Base-by-base conservation (phyloP, 2,113 vertebrate species). In the Maccullochella peelii region DNA sequence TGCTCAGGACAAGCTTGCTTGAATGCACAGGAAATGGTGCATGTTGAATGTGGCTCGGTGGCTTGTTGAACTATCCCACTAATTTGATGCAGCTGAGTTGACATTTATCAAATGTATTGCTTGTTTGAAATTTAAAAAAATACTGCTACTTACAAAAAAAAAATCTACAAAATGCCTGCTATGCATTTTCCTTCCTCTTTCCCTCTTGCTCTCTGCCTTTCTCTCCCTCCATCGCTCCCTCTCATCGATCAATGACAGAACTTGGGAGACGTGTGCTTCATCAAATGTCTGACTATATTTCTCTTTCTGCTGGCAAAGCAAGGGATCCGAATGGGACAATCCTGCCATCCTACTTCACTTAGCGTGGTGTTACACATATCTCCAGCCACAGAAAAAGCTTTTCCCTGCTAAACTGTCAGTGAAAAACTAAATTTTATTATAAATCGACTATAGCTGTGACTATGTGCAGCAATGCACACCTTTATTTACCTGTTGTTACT, bases 211-310 rank as follows among this genome's bases (percentile, higher is more conserved):
- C 66, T 23, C 66, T 23, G 69, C 84, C 82, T 59, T 67, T 66
- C 76, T 70, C 81, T 86, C 68, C 82, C 79, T 82, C 92, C n/a
- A 6, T 58, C n/a, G 25, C 66, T 36, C 33, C 49, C 88, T 57
- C 85, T 77, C 91, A 93, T 95, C 90, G 58, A 95, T 95, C 93
- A 95, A 62, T 92, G 94, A 91, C 94, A 93, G 42, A 80, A 73
- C 85, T 47, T 57, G 68, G 85, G 77, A 85, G 92, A 88, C 76
- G 49, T 76, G 86, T 87, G 85, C 90, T 93, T 91, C 85, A 92
- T 95, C 94, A 94, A 92, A 91, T 55, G 88, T 94, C 94, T 82
- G 84, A 86, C 63, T 79, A 68, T 70, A 80, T 93, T 89, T 94
- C 82, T 85, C 86, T 88, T 81, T 90, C 80, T 83, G 83, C 88